Evolutionary conservation across 2,113 vertebrate species (phyloP), one percentile per base, ranked within the genome.

Genomic region (Tautogolabrus adspersus): DNA sequence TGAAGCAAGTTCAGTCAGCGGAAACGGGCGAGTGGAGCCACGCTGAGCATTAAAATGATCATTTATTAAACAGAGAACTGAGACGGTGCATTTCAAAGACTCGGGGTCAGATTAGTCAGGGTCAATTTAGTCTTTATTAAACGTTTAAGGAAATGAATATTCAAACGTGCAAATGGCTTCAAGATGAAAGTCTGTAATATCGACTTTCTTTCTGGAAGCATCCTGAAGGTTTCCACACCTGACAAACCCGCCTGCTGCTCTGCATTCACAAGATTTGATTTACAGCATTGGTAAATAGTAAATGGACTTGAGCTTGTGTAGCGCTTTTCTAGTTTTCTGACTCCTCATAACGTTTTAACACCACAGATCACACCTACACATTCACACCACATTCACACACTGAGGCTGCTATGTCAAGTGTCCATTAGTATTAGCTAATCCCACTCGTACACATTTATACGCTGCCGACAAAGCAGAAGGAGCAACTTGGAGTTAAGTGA

Each of bases 101-200:
- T 75, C 42, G 0, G 72, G 84, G 79, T 79, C 72, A 83, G 21
- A 85, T 91, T 87, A 86, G 87, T 87, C 87, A 83, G 77, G 86
- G 77, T 87, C 84, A 87, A 79, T 90, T 87, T 84, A 62, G 54
- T 73, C 66, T 67, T 74, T 61, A 82, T 81, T 86, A 86, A 83
- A 77, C 79, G 68, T 8, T 64, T 66, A 47, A 70, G 56, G 79
- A 80, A 80, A 90, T 84, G 55, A 86, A 89, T 89, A 86, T 84
- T 86, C 78, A 75, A 67, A 72, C 46, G 23, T 52, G 26, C 15
- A 57, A 42, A 57, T 26, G 23, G 54, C 57, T 67, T 61, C 6
- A 46, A 57, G 38, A 21, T 58, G 54, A 80, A 72, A 46, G 46
- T 8, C 54, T 37, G 26, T 62, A 40, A 78, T 44, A 66, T 74